A percentile compares a stretch with the other conserved stretches of the same genome.
phyloP scores from a whole-genome alignment of 2,113 vertebrate species.

The Clarias magur region DNA sequence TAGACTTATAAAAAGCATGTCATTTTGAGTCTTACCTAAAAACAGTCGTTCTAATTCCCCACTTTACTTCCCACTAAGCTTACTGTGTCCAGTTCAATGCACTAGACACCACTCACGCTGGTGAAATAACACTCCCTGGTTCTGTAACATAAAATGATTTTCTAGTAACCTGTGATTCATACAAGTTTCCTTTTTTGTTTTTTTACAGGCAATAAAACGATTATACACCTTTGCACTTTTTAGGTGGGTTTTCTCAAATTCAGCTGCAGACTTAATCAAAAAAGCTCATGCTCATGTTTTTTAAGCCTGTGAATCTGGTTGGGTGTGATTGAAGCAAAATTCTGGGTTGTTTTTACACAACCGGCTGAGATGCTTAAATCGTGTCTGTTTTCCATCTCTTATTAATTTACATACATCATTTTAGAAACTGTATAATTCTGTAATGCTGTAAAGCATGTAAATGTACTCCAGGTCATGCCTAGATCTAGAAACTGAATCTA shows the following conservation, averaged over 20 bases:
- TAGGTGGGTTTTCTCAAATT: not conserved
- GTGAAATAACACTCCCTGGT: not conserved
- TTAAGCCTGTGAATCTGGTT: not conserved
- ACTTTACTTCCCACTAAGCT: not conserved
- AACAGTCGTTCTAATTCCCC: not conserved
- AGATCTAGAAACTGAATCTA: not conserved
- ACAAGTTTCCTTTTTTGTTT: too few species aligned
- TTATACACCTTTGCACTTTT: not conserved
- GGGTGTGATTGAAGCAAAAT: not conserved
- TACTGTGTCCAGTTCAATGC: not conserved
- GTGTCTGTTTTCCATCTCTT: not conserved
- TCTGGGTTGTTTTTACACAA: not conserved
- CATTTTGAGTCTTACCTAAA: not conserved
- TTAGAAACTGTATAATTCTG: constrained; percentile 1
- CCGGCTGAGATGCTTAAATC: not conserved
- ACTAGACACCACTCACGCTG: not conserved
- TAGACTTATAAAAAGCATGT: not conserved
- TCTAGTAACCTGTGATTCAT: not conserved
- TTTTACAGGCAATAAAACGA: not conserved
- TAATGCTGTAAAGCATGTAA: not conserved
- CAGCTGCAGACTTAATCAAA: not conserved
- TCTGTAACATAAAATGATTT: not conserved
- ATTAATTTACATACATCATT: not conserved
- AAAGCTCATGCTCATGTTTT: not conserved
- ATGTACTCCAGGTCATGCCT: not conserved